Conservation (phyloP, 2,888 invertebrate species). For the Agrilus biguttatus region DNA sequence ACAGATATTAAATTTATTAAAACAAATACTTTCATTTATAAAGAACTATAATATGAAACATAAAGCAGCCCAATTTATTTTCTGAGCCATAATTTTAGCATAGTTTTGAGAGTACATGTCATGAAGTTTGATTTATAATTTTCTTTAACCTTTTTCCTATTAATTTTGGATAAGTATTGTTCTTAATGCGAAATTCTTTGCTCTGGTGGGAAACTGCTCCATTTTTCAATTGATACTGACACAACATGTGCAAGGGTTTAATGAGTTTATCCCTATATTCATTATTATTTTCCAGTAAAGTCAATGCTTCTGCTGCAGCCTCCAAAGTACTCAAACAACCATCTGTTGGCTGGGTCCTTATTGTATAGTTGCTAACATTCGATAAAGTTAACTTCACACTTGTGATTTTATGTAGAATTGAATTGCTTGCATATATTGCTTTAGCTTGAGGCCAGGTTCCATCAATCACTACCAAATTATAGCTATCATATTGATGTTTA, state of each 20-base stretch:
- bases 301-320: constrained; percentile 66
- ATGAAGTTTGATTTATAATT: too few relatives aligned
- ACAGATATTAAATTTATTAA: too few relatives aligned
- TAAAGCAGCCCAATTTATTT: too few relatives aligned
- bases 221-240: constrained; percentile 75
- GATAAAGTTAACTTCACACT: constrained; percentile 69
- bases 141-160: constrained; percentile 60
- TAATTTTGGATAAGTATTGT: constrained; percentile 62
- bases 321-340: constrained; percentile 83
- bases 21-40: too few relatives aligned
- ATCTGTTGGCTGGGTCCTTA: constrained; percentile 86
- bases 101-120: too few relatives aligned
- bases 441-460: constrained; percentile 96
- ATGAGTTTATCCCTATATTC: constrained; percentile 53
- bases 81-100: too few relatives aligned
- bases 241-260: constrained; percentile 67
- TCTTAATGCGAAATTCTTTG: constrained; percentile 74
- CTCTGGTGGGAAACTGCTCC: constrained; percentile 90
- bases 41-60: too few relatives aligned
- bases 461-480: constrained; percentile 75
- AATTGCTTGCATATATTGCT: constrained; percentile 75
- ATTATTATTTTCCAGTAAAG: constrained; percentile 57
- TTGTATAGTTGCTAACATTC: constrained; percentile 72
- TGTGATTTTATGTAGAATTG: constrained; percentile 53
- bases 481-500: constrained; percentile 29